A percentile compares a stretch with the other conserved stretches of the same genome.
Conservation (phyloP, 2,113 vertebrate genomes). For the Calonectris borealis region DNA sequence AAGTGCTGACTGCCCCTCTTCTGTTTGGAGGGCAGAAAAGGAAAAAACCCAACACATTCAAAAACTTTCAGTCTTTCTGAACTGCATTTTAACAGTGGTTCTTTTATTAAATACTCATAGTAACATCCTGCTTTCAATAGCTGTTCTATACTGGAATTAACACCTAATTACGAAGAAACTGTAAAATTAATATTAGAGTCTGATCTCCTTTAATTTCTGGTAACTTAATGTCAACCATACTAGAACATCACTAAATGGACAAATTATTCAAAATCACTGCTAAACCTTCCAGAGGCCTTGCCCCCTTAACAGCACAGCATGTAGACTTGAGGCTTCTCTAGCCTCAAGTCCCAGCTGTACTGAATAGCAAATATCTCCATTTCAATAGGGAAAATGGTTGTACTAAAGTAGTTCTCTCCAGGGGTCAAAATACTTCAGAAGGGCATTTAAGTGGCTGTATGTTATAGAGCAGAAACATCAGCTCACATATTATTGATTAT, state of each 20-base stretch:
- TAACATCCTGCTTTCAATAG: neutral
- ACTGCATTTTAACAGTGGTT: neutral
- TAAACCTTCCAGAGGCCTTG: neutral
- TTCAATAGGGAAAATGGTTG: conserved; percentile 41
- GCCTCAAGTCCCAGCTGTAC: conserved; percentile 41
- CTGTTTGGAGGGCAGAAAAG: neutral
- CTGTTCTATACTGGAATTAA: neutral
- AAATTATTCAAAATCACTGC: conserved; percentile 27
- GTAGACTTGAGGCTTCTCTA: neutral
- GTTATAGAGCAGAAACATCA: conserved; percentile 54
- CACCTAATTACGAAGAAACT: neutral
- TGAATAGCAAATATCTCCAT: conserved; percentile 49
- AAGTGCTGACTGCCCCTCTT: neutral
- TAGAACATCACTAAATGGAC: neutral
- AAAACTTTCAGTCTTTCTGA: neutral
- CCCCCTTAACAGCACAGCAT: neutral
- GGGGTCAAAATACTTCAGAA: conserved; percentile 57
- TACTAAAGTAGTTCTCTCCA: conserved; percentile 35
- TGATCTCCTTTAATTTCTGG: neutral
- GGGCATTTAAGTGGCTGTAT: conserved; percentile 35
- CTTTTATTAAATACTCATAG: neutral
- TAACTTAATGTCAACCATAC: neutral
- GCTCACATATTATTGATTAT: conserved; percentile 54
- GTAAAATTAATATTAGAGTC: neutral
- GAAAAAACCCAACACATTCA: neutral